Conservation (phyloP, 2,797 vertebrate species). For the Cyclopterus lumpus region DNA sequence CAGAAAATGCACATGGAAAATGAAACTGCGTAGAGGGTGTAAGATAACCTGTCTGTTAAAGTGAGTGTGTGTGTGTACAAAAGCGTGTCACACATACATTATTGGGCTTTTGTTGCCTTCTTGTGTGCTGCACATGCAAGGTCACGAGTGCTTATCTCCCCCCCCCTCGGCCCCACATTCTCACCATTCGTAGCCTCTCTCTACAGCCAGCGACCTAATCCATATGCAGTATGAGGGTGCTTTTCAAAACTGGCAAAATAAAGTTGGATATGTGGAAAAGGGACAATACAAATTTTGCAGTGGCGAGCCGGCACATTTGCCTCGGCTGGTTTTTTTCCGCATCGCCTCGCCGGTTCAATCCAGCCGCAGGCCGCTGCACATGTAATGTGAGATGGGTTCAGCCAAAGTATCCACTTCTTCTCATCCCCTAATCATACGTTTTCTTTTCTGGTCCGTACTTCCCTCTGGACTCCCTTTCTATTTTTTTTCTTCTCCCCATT, state of each 20-base stretch:
- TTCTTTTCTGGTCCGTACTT: conserved; percentile 30
- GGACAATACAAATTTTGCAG: neutral
- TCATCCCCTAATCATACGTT: conserved; percentile 32
- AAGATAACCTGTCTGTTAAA: conserved; percentile 44
- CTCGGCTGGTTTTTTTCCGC: conserved; percentile 19
- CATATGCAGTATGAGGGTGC: neutral
- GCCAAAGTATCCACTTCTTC: conserved; percentile 40
- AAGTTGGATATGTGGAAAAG: conserved; percentile 2
- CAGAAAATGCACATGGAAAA: conserved; percentile 61
- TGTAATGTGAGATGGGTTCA: conserved; percentile 53
- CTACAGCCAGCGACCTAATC: too few species aligned
- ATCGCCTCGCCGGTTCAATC: conserved; percentile 37
- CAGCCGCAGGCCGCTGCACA: conserved; percentile 36
- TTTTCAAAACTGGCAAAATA: conserved; percentile 3
- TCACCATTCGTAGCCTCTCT: conserved; percentile 5
- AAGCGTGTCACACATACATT: conserved; percentile 29
- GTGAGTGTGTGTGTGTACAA: conserved; percentile 12
- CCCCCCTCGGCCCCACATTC: conserved; percentile 7
- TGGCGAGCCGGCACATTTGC: neutral
- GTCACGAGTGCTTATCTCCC: conserved; percentile 51
- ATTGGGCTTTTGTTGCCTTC: conserved; percentile 36
- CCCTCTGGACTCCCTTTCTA: conserved; percentile 16
- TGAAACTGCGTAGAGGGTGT: conserved; percentile 54
- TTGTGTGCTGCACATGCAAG: conserved; percentile 4
- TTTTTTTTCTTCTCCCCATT: conserved; percentile 15